Evolutionary conservation across 2,113 vertebrate genomes (phyloP), one percentile per base, ranked within the genome.

Genomic region (Psilopsiagon aymara): DNA sequence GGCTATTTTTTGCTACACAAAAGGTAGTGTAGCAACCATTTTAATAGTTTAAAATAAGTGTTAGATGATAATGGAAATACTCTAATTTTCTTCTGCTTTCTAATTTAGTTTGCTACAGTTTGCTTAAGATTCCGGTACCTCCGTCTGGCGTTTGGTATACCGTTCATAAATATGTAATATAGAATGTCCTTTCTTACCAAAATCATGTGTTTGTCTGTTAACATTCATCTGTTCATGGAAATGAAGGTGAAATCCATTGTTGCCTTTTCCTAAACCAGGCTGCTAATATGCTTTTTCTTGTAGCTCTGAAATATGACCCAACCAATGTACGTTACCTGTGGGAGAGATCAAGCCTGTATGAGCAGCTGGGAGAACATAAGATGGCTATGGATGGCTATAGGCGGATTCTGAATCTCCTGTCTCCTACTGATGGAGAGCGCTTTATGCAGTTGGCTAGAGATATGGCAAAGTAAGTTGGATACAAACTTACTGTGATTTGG

Each of bases 331-430:
- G 99, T 64, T 99, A 98, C 49, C 97, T 99, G n/a, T 99, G 99
- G 99, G 99, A 99, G 83, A 98, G 99, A 78, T 99, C 98, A 12
- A 99, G 98, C 93, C 98, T 99, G 25, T 99, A 99, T 43, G 99
- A 99, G 87, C 99, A 99, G 88, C 74, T 99, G 77, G 99, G 99
- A 2, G 99, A 99, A 17, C 99, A 99, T 92, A 99, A 99, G 92
- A 98, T 98, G 96, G 99, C 99, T 35, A 99, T 99, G 99, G 99
- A 99, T 7, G 99, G 99, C 47, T 99, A 99, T 94, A 98, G 99
- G 75, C 98, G 98, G 41, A 99, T 99, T 95, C 96, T 99, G 63
- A 98, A 98, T 5, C 98, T 99, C 53, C 97, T 99, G 91, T 98
- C 99, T 15, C 97, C 98, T 51, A 98, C 98, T 31, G 99, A 99